These are phyloP conservation scores for Hylaeus volcanicus DNA, from an alignment of 1,140 invertebrate species.

Conservation along the genomic window DNA sequence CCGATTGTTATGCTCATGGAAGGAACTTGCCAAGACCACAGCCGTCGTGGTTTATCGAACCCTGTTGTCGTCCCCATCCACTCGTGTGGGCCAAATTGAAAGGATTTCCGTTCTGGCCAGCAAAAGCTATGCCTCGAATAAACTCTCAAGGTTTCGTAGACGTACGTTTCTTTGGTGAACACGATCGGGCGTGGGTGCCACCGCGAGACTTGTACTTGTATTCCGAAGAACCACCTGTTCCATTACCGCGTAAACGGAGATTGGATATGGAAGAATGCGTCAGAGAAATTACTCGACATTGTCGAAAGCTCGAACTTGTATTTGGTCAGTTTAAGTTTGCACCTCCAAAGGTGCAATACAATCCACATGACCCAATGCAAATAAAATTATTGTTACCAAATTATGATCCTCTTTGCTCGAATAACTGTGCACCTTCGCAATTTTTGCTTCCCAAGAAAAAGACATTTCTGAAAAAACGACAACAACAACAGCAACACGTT, in stretches of 20 bases:
- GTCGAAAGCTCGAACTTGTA: slow-evolving; percentile 71
- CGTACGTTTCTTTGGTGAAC: slow-evolving; percentile 96
- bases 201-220: slow-evolving; percentile 92
- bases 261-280: slow-evolving; percentile 85
- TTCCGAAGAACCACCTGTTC: slow-evolving; percentile 84
- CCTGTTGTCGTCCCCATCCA: slow-evolving; percentile 92
- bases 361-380: slow-evolving; percentile 86
- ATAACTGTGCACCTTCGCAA: slow-evolving; percentile 16
- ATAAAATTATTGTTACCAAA: slow-evolving; percentile 85
- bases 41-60: slow-evolving; percentile 94
- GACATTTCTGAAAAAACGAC: slow-evolving; percentile 22
- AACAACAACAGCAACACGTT: slow-evolving; percentile 7
- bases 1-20: slow-evolving; percentile 89
- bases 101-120: slow-evolving; percentile 97
- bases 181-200: slow-evolving; percentile 95
- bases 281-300: slow-evolving; percentile 79
- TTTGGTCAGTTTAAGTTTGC: slow-evolving; percentile 91
- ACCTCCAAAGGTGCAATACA: slow-evolving; percentile 86
- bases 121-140: slow-evolving; percentile 90
- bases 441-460: slow-evolving; percentile 40
- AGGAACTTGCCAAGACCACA: slow-evolving; percentile 89
- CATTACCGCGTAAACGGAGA: slow-evolving; percentile 84
- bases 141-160: slow-evolving; percentile 89
- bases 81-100: slow-evolving; percentile 96
- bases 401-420: slow-evolving; percentile 75